Evolutionary conservation across 2,888 invertebrate species (phyloP).

Genomic region (Cryptus armator): DNA sequence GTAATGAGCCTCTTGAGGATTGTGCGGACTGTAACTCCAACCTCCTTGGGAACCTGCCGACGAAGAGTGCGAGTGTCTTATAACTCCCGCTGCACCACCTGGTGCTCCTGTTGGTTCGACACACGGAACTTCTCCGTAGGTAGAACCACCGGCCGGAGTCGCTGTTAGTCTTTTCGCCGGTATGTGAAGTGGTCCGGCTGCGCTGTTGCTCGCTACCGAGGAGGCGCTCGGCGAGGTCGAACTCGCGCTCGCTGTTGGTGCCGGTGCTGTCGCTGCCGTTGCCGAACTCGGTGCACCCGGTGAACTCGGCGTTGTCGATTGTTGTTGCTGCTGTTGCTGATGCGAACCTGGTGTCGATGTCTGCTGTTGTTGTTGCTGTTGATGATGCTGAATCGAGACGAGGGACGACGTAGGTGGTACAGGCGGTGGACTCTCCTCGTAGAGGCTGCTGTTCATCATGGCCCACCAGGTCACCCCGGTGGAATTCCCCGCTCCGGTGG

Average conservation of each 20-base stretch:
- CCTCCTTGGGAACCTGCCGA: constrained; percentile 85
- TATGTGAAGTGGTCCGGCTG: constrained; percentile 94
- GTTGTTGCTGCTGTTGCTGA: constrained; percentile 86
- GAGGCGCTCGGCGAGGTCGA: constrained; percentile 88
- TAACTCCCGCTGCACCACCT: constrained; percentile 89
- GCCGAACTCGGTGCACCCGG: constrained; percentile 85
- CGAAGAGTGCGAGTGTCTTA: constrained; percentile 89
- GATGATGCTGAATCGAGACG: constrained; percentile 83
- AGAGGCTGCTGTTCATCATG: constrained; percentile 94
- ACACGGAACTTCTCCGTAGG: constrained; percentile 84
- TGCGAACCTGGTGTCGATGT: constrained; percentile 82
- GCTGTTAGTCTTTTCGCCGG: constrained; percentile 92
- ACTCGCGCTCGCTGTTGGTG: constrained; percentile 88
- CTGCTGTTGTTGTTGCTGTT: constrained; percentile 76
- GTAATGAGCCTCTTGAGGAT: constrained; percentile 83
- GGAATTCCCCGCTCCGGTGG: constrained; percentile 93
- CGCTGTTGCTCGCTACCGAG: constrained; percentile 88
- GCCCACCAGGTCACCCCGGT: constrained; percentile 94
- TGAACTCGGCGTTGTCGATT: constrained; percentile 86
- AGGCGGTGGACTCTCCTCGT: constrained; percentile 90
- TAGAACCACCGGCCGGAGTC: constrained; percentile 86
- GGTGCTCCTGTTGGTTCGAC: constrained; percentile 86
- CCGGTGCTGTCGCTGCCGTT: constrained; percentile 79
- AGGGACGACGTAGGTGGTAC: constrained; percentile 84
- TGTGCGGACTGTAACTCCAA: constrained; percentile 91